Evolutionary conservation across 2,113 vertebrate species (phyloP).

Genomic region (Myrmecophaga tridactyla): DNA sequence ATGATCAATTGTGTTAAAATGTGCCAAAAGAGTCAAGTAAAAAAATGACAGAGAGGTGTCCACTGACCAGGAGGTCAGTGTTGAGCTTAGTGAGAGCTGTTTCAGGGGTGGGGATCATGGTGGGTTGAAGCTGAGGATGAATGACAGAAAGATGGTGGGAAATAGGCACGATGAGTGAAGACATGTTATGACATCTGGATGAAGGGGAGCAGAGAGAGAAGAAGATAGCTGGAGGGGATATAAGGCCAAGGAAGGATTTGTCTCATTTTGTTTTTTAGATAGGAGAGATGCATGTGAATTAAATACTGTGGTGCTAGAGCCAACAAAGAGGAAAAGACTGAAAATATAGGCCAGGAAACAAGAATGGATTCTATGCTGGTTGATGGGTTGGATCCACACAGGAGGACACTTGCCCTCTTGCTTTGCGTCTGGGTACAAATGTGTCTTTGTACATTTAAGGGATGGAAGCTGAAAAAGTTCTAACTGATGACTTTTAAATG

Average conservation of each 20-base stretch:
- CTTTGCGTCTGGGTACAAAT: neutral
- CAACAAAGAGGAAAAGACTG: neutral
- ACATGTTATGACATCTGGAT: neutral
- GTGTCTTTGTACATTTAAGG: neutral
- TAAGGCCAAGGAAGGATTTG: neutral
- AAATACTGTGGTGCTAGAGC: neutral
- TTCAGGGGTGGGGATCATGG: too few relatives aligned
- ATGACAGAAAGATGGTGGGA: neutral
- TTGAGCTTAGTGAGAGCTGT: neutral
- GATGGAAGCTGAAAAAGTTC: neutral
- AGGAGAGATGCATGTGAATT: neutral
- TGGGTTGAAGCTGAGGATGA: neutral
- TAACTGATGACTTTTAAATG: neutral
- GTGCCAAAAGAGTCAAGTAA: neutral
- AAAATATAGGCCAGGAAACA: neutral
- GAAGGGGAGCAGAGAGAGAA: neutral
- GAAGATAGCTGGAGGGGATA: fast-evolving
- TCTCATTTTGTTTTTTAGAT: neutral
- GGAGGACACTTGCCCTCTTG: too few relatives aligned
- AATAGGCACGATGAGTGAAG: neutral
- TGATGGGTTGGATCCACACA: fast-evolving
- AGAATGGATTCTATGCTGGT: neutral
- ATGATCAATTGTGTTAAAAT: neutral
- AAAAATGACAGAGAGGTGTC: neutral
- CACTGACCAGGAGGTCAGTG: neutral